Base-by-base conservation (phyloP, 2,797 vertebrate genomes). In the Microctenopoma steveboyesi region DNA sequence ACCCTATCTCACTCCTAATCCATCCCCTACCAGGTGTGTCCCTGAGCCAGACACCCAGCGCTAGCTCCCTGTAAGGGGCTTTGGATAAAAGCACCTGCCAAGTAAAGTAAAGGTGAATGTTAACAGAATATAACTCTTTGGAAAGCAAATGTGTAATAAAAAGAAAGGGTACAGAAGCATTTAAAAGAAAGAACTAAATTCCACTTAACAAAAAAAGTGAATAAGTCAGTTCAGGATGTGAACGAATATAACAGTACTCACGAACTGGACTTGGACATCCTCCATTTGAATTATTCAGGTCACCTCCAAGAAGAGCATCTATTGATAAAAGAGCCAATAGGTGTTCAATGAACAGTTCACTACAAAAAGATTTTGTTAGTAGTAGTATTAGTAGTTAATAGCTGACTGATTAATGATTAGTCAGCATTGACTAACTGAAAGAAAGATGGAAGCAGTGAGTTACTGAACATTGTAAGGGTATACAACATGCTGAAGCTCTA, bases 201-300 rank as follows among this genome's bases (percentile, higher is more conserved):
- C 30, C 30, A 33, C 5, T 33, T 33, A 7, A 39, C 2, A 39
- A 10, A 39, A 39, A 9, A 39, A 61, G 18, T 5, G 43, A 76
- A n/a, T 63, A 75, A 58, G 4, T 10, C 56, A 22, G 49, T 35
- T 67, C 13, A 22, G 10, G 53, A 63, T 56, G 16, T 49, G 1
- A 72, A 63, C 12, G 77, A 69, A 64, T 63, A 42, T 13, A 45
- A 28, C 15, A 56, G 42, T 72, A 96, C 97, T 99, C 85, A 99
- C 97, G 96, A 27, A 99, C 96, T 15, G 98, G 98, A 89, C 98
- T 99, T 3, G 97, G 96, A 71, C 97, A 99, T 78, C 95, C 97
- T 87, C 98, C 97, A 0, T 99, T 99, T 14, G 96, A 96, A 90
- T 94, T 98, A 92, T 93, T 97, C 76, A 98, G 88, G 84, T 99